These are phyloP conservation scores for Egretta garzetta DNA, from an alignment of 2,113 vertebrate species.

Conservation along the genomic window DNA sequence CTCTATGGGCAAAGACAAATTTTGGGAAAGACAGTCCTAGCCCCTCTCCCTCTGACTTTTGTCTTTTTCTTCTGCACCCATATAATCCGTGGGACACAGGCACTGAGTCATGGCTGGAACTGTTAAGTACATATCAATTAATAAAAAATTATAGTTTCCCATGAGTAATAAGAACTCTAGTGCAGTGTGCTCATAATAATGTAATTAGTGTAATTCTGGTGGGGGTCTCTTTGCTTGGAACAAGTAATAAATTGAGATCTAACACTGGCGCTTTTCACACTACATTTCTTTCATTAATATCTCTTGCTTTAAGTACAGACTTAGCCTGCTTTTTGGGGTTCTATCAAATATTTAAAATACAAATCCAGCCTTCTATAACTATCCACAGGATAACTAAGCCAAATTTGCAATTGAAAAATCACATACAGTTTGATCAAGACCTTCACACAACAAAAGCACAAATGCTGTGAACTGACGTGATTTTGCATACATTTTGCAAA, in stretches of 20 bases:
- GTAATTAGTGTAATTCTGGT: slow-evolving; percentile 31
- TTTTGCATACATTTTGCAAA: neutral
- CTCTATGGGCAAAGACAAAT: neutral
- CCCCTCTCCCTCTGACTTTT: neutral
- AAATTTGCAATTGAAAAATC: neutral
- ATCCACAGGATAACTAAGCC: neutral
- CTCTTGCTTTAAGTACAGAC: neutral
- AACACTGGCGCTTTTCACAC: neutral
- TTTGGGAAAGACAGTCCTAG: neutral
- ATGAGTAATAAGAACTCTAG: neutral
- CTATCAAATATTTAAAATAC: neutral
- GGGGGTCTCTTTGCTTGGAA: neutral
- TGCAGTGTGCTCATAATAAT: neutral
- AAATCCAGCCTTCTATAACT: neutral
- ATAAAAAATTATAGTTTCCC: slow-evolving; percentile 10
- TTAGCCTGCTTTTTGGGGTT: neutral
- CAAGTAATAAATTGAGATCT: neutral
- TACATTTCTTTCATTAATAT: neutral
- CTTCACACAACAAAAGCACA: neutral
- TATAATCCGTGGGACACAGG: neutral
- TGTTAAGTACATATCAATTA: slow-evolving; percentile 5
- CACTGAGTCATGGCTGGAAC: neutral
- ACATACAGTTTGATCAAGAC: neutral
- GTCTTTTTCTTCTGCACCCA: neutral
- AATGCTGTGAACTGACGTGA: neutral